Conservation (phyloP, 2,888 invertebrate genomes). For the Nycteola revayana region DNA sequence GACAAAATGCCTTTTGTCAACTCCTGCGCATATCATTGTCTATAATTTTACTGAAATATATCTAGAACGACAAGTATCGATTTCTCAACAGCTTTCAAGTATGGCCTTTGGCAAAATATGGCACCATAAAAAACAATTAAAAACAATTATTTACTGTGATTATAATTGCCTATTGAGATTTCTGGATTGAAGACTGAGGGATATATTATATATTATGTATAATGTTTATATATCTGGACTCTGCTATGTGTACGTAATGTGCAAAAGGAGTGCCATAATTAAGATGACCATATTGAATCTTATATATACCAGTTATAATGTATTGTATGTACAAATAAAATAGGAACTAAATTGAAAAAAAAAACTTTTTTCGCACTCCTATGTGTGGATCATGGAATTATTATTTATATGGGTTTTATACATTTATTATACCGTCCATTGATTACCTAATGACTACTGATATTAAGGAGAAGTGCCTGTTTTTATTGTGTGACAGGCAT, state of each 20-base stretch:
- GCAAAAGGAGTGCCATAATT: constrained; percentile 73
- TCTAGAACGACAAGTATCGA: constrained; percentile 6
- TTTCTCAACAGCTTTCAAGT: constrained; percentile 13
- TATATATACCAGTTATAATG: constrained; percentile 36
- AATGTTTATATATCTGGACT: constrained; percentile 49
- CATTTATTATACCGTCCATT: constrained; percentile 7
- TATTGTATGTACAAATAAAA: constrained; percentile 39
- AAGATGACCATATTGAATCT: constrained; percentile 48
- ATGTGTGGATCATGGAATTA: constrained; percentile 4
- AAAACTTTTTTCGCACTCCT: constrained; percentile 1
- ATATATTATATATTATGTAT: constrained; percentile 45
- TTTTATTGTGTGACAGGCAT: no score
- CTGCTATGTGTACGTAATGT: constrained; percentile 50
- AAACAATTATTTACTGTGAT: constrained; percentile 63
- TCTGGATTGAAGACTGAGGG: constrained; percentile 75
- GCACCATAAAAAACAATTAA: constrained; percentile 58
- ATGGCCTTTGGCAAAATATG: constrained; percentile 50
- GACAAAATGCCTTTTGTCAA: not conserved
- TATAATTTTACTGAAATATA: constrained; percentile 5
- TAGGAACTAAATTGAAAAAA: constrained; percentile 28
- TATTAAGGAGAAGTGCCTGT: constrained; percentile 4
- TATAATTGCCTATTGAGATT: constrained; percentile 74
- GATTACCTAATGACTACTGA: constrained; percentile 8
- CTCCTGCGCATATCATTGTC: not conserved
- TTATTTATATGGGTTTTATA: no score